These are phyloP conservation scores for Neoascia interrupta DNA, from an alignment of 2,888 invertebrate species.

Conservation along the genomic window DNA sequence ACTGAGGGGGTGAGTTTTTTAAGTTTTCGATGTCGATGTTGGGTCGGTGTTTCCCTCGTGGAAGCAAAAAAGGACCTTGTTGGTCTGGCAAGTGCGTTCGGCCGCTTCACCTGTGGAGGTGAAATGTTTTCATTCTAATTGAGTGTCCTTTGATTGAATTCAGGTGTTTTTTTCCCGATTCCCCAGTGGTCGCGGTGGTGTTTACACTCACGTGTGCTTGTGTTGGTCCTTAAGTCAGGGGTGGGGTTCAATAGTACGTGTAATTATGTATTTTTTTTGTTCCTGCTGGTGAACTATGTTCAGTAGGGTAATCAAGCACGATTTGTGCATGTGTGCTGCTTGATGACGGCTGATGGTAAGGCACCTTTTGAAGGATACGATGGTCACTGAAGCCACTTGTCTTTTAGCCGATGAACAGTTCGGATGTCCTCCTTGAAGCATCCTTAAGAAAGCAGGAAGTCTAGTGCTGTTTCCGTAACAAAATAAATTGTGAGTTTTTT, in stretches of 20 bases:
- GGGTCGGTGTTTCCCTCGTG: conserved; percentile 7
- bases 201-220: conserved; percentile 49
- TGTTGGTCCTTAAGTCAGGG: conserved; percentile 39
- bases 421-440: conserved; percentile 69
- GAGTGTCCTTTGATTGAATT: conserved; percentile 72
- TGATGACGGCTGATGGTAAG: conserved; percentile 23
- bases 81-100: conserved; percentile 36
- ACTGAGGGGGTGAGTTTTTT: conserved; percentile 60
- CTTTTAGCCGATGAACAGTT: conserved; percentile 71
- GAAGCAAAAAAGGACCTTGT: conserved; percentile 36
- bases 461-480: background rate
- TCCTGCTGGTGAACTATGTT: conserved; percentile 53
- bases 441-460: conserved; percentile 1
- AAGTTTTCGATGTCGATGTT: conserved; percentile 34
- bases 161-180: conserved; percentile 71
- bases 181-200: conserved; percentile 21
- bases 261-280: conserved; percentile 62
- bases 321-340: conserved; percentile 38
- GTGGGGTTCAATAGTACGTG: conserved; percentile 50
- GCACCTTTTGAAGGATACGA: conserved; percentile 53
- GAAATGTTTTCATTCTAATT: conserved; percentile 69
- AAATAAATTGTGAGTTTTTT: conserved; percentile 41
- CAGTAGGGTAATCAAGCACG: conserved; percentile 48
- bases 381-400: conserved; percentile 71
- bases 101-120: conserved; percentile 70